Evolutionary conservation across 2,888 invertebrate genomes (phyloP).

Genomic region (Leptopilina syphax): DNA sequence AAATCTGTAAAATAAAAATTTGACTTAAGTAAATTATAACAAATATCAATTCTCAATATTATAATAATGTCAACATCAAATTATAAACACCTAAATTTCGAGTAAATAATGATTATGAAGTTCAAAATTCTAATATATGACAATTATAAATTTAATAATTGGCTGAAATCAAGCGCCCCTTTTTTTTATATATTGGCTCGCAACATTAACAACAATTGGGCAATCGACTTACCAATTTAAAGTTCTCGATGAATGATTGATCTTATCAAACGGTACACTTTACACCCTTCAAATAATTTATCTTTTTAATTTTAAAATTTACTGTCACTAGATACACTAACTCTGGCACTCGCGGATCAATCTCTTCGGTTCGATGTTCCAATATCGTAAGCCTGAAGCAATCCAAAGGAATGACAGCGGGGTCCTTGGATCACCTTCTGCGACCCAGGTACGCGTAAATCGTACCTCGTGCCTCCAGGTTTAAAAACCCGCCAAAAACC

Average conservation of each 20-base stretch:
- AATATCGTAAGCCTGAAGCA: not conserved
- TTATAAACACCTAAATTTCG: too few relatives aligned
- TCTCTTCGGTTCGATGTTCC: not conserved
- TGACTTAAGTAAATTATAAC: too few relatives aligned
- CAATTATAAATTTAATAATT: too few relatives aligned
- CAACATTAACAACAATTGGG: constrained; percentile 4
- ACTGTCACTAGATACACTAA: not conserved
- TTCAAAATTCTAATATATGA: too few relatives aligned
- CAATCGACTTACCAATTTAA: not conserved
- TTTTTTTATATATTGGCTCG: not conserved
- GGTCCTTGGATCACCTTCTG: not conserved
- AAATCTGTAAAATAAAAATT: too few relatives aligned
- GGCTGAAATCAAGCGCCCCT: too few relatives aligned
- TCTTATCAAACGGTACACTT: not conserved
- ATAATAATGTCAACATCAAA: too few relatives aligned
- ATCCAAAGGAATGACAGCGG: not conserved
- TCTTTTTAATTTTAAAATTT: not conserved
- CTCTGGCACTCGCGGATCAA: not conserved
- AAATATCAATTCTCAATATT: too few relatives aligned
- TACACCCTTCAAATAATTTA: not conserved
- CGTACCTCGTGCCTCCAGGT: not conserved
- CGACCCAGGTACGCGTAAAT: not conserved
- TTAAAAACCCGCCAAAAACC: too few relatives aligned
- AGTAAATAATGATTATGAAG: too few relatives aligned
- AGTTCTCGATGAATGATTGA: not conserved